Conservation (phyloP, 2,888 invertebrate genomes). For the Parnassius smintheus region DNA sequence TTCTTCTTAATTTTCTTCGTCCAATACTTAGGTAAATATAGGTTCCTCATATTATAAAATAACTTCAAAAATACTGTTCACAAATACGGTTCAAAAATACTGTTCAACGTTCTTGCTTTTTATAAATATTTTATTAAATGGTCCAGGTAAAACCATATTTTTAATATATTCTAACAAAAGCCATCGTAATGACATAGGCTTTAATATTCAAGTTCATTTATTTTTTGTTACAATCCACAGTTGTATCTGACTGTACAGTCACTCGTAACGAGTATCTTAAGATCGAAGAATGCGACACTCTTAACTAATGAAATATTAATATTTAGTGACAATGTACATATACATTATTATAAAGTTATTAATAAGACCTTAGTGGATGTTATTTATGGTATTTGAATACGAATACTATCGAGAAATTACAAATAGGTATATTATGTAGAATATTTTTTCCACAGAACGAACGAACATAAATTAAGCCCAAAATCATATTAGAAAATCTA, state of each 20-base stretch:
- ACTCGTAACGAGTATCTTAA: background rate
- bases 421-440: background rate
- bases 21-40: no score
- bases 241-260: conserved; percentile 1
- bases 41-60: no score
- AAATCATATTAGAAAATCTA: conserved; percentile 11
- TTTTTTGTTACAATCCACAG: background rate
- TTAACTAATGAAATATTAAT: background rate
- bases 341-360: background rate
- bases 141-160: no score
- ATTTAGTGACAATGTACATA: conserved; percentile 8
- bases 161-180: no score
- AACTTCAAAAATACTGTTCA: no score
- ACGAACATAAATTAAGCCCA: conserved; percentile 16
- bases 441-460: conserved; percentile 2
- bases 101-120: no score
- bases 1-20: no score
- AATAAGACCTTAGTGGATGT: no score
- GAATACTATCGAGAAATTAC: background rate
- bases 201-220: no score
- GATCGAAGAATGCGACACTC: conserved; percentile 10
- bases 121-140: no score
- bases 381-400: background rate
- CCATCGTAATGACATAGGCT: no score
- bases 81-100: no score